phyloP scores from a whole-genome alignment of 1,140 invertebrate species.

The Tetramorium parvispinum region DNA sequence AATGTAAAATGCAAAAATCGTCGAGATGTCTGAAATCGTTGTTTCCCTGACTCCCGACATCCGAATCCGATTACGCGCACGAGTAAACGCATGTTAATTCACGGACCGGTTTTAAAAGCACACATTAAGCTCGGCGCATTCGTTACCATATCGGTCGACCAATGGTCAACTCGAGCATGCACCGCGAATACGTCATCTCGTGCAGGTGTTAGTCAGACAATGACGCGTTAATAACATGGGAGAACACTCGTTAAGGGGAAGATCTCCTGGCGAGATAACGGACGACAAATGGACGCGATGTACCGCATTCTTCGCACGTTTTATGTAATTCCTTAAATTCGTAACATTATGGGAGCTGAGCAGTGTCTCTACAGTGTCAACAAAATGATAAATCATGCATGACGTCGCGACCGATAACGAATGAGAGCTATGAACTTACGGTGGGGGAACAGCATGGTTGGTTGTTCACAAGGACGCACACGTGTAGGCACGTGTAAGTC shows the following conservation, averaged over 20 bases:
- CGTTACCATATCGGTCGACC: conserved; percentile 52
- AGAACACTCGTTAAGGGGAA: background rate
- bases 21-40: background rate
- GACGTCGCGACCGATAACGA: conserved; percentile 54
- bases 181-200: conserved; percentile 36
- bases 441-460: conserved; percentile 92
- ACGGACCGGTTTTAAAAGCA: conserved; percentile 41
- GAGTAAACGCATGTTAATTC: conserved; percentile 41
- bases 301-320: background rate
- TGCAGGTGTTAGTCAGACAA: conserved; percentile 50
- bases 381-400: conserved; percentile 25
- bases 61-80: conserved; percentile 12
- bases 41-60: too few relatives aligned
- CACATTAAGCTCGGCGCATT: conserved; percentile 30
- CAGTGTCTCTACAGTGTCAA: conserved; percentile 2
- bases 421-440: conserved; percentile 87
- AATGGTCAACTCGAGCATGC: conserved; percentile 39
- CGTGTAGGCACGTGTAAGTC: conserved; percentile 95
- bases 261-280: background rate
- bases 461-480: conserved; percentile 93
- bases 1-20: background rate
- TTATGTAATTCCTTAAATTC: conserved; percentile 28
- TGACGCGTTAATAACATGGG: conserved; percentile 41
- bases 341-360: background rate
- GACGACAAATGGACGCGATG: background rate